Evolutionary conservation across 2,113 vertebrate genomes (phyloP), one percentile per base, ranked within the genome.

Genomic region (Grammomys surdaster): DNA sequence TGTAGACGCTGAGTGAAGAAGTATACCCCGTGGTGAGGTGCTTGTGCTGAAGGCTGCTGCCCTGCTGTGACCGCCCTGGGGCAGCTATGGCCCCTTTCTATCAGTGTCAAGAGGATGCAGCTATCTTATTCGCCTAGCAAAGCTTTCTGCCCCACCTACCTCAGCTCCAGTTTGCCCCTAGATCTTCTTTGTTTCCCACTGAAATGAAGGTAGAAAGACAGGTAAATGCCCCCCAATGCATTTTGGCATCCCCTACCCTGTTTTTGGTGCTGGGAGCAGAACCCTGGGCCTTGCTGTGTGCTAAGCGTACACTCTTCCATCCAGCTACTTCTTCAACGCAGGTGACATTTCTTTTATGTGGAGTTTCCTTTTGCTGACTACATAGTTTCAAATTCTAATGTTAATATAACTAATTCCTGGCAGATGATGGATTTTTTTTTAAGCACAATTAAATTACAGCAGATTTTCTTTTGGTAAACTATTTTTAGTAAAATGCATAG

Each of bases 401-500:
- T 48, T 93, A 87, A 87, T 96, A 81, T 85, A 95, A 92, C 92
- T 96, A 78, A 95, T 94, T 96, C 94, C 90, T 96, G 95, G 88
- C 90, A 97, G 92, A 94, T 89, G 92, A 95, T 85, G 70, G 31
- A 51, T 89, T 90, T 94, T 94, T 95, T 51, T 96, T 51, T 51
- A 95, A 93, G 85, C 82, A 96, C 95, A 97, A 96, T 96, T 95
- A 97, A 96, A 96, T 88, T 90, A 96, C 96, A 97, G 43, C 93
- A 96, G 89, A 90, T 70, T 95, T 90, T 95, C 95, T 97, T 97
- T 92, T 89, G 86, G 95, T 94, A 84, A 96, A 95, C 96, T 96
- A 97, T 96, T 96, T 97, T 97, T 96, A 97, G 96, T 84, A 78
- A 96, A 95, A 97, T 95, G 56, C 81, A 97, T 97, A 96, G 93